Base-by-base conservation (phyloP, 1,140 invertebrate species). In the Dreissena rostriformis region DNA sequence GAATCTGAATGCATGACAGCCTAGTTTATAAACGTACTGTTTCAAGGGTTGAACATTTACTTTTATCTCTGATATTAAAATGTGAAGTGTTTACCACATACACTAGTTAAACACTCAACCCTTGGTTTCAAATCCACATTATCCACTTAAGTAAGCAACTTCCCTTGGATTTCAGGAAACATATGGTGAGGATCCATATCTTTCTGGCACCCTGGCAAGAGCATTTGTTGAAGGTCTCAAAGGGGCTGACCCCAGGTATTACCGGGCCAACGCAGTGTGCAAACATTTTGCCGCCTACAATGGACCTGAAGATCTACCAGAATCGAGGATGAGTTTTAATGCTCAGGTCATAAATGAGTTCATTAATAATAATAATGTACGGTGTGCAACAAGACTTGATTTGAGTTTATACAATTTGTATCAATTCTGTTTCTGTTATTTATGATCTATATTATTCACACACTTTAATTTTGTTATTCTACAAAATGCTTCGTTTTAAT, bases 111-210 rank as follows among this genome's bases (percentile, higher is more conserved):
- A 39, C 39, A 39, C 8, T 39, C 39, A 39, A 39, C 39, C 39
- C 39, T 39, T 39, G 39, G 39, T 39, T 39, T 39, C 39, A 39
- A 39, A 8, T 39, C 8, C 39, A 39, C 39, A 39, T 39, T 39
- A 39, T 39, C 39, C 39, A 39, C 8, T 39, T 39, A 39, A 39
- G 39, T 39, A 5, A 39, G 8, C 39, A 39, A 39, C 39, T 8
- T 39, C 39, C 39, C 2, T 5, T 8, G 39, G 39, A 39, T 39
- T 76, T 17, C 76, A 93, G 92, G 93, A 93, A 88, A 93, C 93
- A 7, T 93, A 93, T 84, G 93, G 93, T 1, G 93, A 93, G 73
- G 93, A 93, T 83, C 93, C 93, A 1, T 91, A 84, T 63, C 68
- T 93, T 39, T 90, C 71, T 71, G 92, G 92, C 19, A 39, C 86